Conservation (phyloP, 2,797 vertebrate genomes). For the Myotis planiceps region DNA sequence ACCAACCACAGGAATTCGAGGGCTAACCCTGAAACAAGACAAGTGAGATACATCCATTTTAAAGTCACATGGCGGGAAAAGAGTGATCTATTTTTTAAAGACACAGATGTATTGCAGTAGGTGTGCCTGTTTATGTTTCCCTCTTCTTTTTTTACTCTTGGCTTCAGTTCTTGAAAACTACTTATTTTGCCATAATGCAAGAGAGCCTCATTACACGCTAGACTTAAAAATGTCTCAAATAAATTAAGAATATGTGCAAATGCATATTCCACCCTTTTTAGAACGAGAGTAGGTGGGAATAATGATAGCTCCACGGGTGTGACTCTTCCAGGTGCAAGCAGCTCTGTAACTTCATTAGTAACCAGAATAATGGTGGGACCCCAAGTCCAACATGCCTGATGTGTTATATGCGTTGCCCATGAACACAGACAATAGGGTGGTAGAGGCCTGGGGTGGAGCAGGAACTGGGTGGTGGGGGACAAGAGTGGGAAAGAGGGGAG, state of each 20-base stretch:
- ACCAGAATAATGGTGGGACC: background rate
- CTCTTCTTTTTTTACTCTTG: background rate
- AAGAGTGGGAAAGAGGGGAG: too few relatives aligned
- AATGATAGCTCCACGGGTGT: background rate
- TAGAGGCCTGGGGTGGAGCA: too few relatives aligned
- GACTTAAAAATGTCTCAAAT: conserved; percentile 39
- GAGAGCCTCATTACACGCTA: background rate
- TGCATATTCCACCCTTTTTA: background rate
- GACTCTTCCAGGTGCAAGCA: background rate
- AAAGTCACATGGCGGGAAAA: background rate
- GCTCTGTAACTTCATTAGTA: background rate
- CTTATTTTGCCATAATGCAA: background rate
- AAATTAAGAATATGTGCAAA: background rate
- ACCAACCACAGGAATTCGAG: background rate
- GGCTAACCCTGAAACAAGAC: background rate
- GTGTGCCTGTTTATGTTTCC: background rate
- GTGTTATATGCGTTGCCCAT: background rate
- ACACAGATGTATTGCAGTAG: background rate
- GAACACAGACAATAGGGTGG: too few relatives aligned
- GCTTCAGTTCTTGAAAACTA: conserved; percentile 37
- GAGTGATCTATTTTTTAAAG: background rate
- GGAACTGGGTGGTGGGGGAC: too few relatives aligned
- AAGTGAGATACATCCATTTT: background rate
- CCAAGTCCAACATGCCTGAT: background rate
- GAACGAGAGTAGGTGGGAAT: background rate